Conservation (phyloP, 2,888 invertebrate genomes). For the Cantharis flavilabris region DNA sequence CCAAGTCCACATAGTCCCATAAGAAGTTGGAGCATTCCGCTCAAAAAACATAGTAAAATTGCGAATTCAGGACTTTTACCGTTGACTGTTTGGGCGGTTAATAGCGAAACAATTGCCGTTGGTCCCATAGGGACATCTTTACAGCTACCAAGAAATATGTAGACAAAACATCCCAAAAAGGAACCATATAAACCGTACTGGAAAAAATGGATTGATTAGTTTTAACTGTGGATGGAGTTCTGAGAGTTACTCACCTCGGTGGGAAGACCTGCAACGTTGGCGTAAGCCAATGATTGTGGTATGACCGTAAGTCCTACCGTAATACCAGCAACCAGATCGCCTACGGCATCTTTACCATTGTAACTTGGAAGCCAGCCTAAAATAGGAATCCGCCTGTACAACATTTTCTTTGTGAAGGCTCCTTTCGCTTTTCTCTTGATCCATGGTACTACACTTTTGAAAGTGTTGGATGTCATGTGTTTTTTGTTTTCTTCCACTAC, state of each 20-base stretch:
- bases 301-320: conserved; percentile 94
- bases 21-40: conserved; percentile 74
- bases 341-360: conserved; percentile 71
- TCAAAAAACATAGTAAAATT: conserved; percentile 73
- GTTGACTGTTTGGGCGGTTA: conserved; percentile 78
- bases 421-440: conserved; percentile 55
- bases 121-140: conserved; percentile 93
- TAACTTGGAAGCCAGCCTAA: conserved; percentile 80
- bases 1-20: conserved; percentile 86
- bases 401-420: conserved; percentile 68
- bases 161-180: conserved; percentile 90
- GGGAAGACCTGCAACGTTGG: conserved; percentile 78
- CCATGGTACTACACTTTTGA: conserved; percentile 49
- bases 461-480: conserved; percentile 29
- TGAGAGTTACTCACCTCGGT: conserved; percentile 59
- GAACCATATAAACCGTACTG: conserved; percentile 92
- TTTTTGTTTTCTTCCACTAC: conserved; percentile 40
- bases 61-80: conserved; percentile 70
- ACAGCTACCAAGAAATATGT: conserved; percentile 88
- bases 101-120: conserved; percentile 86
- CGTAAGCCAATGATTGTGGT: conserved; percentile 85
- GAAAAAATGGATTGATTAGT: neutral
- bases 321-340: conserved; percentile 88
- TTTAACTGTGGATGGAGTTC: neutral
- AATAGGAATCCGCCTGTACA: conserved; percentile 76